Percentiles rank a stretch among this genome's conserved stretches.
Conservation (phyloP, 2,797 vertebrate genomes). For the Darevskia nairensis region DNA sequence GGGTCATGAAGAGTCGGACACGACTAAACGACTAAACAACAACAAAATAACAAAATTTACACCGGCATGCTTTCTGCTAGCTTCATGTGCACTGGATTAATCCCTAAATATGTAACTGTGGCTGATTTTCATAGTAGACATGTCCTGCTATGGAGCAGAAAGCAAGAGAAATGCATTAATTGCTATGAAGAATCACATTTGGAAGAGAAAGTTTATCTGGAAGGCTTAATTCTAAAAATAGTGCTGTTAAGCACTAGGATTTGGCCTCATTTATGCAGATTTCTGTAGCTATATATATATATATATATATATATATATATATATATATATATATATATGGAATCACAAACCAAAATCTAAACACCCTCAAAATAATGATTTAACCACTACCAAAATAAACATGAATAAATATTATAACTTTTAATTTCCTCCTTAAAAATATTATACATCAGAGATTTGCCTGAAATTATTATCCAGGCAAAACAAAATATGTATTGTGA, state of each 20-base stretch:
- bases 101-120: not conserved
- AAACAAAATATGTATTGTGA: constrained; percentile 23
- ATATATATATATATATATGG: not conserved
- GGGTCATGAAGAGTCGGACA: too few relatives aligned
- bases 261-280: not conserved
- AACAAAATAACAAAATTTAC: too few relatives aligned
- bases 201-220: not conserved
- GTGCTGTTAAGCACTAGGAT: not conserved
- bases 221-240: not conserved
- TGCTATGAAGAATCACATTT: not conserved
- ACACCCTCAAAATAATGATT: not conserved
- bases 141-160: not conserved
- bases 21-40: too few relatives aligned
- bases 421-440: not conserved
- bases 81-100: too few relatives aligned
- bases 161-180: not conserved
- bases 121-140: not conserved
- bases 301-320: too few relatives aligned
- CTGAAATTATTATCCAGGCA: not conserved
- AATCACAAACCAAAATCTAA: constrained; percentile 20
- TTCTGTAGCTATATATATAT: not conserved
- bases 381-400: constrained; percentile 1
- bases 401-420: not conserved
- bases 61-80: too few relatives aligned
- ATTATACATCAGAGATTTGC: constrained; percentile 7